These are phyloP conservation scores for Alauda arvensis DNA, from an alignment of 2,797 vertebrate genomes.

Conservation along the genomic window DNA sequence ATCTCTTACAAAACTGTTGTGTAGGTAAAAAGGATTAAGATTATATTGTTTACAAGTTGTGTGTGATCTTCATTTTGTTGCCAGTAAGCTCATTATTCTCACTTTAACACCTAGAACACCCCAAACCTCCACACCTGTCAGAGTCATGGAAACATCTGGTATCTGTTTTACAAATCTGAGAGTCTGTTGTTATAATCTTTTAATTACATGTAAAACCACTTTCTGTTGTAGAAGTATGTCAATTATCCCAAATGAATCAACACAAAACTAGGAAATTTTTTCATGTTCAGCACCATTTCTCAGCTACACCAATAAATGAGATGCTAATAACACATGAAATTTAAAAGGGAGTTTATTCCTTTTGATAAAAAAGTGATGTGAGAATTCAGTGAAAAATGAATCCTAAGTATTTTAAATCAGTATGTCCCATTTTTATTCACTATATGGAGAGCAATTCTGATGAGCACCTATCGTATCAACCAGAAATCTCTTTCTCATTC, in stretches of 20 bases:
- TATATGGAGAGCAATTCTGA: neutral
- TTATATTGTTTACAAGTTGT: neutral
- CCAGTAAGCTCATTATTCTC: neutral
- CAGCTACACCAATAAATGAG: neutral
- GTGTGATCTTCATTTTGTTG: neutral
- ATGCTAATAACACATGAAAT: neutral
- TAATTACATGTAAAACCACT: neutral
- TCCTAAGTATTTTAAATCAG: neutral
- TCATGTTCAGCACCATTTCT: neutral
- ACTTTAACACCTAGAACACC: neutral
- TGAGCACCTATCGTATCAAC: neutral
- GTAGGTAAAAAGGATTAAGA: neutral
- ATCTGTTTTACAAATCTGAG: neutral
- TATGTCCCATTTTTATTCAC: neutral
- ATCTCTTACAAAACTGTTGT: neutral
- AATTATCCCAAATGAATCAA: neutral
- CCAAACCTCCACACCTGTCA: constrained; percentile 1
- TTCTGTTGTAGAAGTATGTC: neutral
- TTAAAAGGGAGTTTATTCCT: neutral
- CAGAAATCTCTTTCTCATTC: neutral
- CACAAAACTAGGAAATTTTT: neutral
- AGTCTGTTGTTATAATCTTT: neutral
- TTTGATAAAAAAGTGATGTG: neutral
- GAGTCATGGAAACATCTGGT: neutral
- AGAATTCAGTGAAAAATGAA: constrained; percentile 6